Base-by-base conservation (phyloP, 1,140 invertebrate genomes). In the Drosophila rhopaloa region DNA sequence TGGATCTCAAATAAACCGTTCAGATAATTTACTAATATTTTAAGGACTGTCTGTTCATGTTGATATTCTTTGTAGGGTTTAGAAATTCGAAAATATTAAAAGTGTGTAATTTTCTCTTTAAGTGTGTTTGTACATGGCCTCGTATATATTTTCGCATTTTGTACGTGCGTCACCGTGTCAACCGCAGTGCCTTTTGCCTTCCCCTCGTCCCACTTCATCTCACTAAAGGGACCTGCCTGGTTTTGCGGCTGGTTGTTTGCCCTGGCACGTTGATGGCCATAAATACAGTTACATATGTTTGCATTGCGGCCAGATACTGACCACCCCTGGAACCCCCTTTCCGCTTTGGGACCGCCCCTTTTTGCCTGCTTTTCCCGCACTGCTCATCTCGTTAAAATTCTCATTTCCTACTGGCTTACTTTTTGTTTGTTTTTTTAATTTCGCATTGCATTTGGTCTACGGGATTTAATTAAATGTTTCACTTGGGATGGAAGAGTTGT, bases 121-220 rank as follows among this genome's bases (percentile, higher is more conserved):
- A 63, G 47, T 57, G 53, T 50, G 44, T 40, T 11, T 53, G 19
- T 46, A 38, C 43, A 29, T 78, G 79, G 67, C 81, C 81, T 84
- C 67, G 59, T 70, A 78, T 67, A 81, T 88, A 86, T 88, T 82
- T 88, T 88, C 66, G 83, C 83, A 86, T 82, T 88, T 76, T 82
- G 71, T 79, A 82, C 66, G 79, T 86, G 82, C 82, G 82, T 86
- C 82, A 86, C 79, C 75, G 66, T 81, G 82, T 86, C 83, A 88
- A 86, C 82, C 82, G 75, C 83, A 79, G 54, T 48, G 61, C 43
- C 48, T 47, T 6, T 32, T 32, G 29, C 38, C 46, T 41, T 46
- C 14, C 46, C 41, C 13, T 27, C 53, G 29, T 29, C 50, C 55
- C 44, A 16, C 48, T 19, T 32, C 43, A 44, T 43, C 29, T 61